Evolutionary conservation across 1,140 invertebrate genomes (phyloP), one percentile per base, ranked within the genome.

Genomic region (Melitaea cinxia): DNA sequence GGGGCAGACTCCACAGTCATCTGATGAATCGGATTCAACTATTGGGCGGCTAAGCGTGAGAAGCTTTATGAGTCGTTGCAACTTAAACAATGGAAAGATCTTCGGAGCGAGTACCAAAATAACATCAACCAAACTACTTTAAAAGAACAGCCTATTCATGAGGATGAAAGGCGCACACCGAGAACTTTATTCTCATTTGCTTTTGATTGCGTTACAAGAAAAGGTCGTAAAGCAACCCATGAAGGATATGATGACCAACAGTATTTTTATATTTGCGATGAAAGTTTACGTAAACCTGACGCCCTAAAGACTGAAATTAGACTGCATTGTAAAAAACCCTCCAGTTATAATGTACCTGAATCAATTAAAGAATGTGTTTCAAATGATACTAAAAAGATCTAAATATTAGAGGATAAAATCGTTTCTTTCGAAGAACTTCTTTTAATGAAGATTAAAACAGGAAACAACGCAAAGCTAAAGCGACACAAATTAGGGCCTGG

Each of bases 361-460:
- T 37, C 12, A 37, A 37, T 37, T 37, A 37, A 37, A 37, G 33
- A 37, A 37, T 37, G 33, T 37, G 33, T 37, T 37, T 37, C 9
- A 37, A 37, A 37, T 37, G 33, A 37, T 37, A 37, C 33, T 37
- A 37, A 37, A 37, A 37, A 37, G 33, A 37, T 37, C n/a, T n/a
- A 37, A 37, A 37, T 37, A 37, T 37, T 37, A n/a, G 33, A 37
- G 33, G 33, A 37, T n/a, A 37, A n/a, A 37, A 37, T 37, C 33
- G 33, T 37, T 37, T 37, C 33, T 37, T 37, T 37, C n/a, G 33
- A 37, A 37, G 33, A 37, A 37, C 33, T 37, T 10, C 33, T 37
- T 37, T 37, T 37, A 37, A 37, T 37, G 33, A 37, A 37, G 33
- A 37, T 37, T 37, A 37, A 37, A 37, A 37, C 33, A n/a, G 33